Evolutionary conservation across 2,113 vertebrate species (phyloP).

Genomic region (Erpornis zantholeuca): DNA sequence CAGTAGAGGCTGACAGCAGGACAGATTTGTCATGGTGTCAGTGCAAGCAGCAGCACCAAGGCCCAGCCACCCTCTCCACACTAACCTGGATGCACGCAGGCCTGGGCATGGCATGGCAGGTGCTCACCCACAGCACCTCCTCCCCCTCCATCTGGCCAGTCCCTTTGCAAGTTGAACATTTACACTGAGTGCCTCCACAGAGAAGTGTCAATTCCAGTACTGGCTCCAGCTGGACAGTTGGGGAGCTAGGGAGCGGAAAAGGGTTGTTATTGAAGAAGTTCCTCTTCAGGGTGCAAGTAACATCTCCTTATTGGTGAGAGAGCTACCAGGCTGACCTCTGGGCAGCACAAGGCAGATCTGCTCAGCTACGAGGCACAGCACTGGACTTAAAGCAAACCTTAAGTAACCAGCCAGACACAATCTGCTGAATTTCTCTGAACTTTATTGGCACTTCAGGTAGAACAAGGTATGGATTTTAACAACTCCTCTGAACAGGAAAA

Average conservation of each 20-base stretch:
- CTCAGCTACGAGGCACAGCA: neutral
- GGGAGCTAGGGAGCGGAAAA: neutral
- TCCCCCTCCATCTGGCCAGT: neutral
- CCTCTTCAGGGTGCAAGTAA: neutral
- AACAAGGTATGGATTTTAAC: constrained; percentile 66
- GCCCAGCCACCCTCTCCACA: rapidly evolving
- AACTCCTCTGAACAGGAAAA: constrained; percentile 54
- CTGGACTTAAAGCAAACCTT: neutral
- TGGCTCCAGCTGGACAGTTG: neutral
- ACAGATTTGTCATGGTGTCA: rapidly evolving
- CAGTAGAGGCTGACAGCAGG: neutral
- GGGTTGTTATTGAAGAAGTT: neutral
- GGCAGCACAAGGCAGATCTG: neutral
- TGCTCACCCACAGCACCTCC: neutral
- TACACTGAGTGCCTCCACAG: neutral
- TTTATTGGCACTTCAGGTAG: constrained; percentile 82
- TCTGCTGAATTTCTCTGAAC: constrained; percentile 62
- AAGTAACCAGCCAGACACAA: constrained; percentile 45
- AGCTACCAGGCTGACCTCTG: neutral
- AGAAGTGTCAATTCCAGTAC: neutral
- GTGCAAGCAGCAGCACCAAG: neutral
- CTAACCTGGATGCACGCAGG: rapidly evolving
- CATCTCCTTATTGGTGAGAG: rapidly evolving
- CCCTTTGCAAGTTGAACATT: neutral
- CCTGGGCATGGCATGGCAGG: neutral